Percentiles rank a stretch among this genome's conserved stretches.
Conservation (phyloP, 2,113 vertebrate genomes). For the Cavia aperea region DNA sequence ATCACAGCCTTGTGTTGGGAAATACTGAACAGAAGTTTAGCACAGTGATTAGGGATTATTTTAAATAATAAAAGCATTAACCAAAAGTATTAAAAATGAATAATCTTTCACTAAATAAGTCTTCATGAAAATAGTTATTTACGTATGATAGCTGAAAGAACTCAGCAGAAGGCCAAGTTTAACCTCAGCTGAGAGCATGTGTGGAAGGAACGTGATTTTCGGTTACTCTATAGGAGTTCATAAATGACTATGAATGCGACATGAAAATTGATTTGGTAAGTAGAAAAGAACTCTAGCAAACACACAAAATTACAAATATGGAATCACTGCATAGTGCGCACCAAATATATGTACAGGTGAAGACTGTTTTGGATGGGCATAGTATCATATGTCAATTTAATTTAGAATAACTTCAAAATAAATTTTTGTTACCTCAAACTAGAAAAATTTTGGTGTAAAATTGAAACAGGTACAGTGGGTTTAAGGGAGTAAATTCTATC, state of each 20-base stretch:
- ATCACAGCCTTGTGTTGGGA: not conserved
- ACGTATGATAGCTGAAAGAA: not conserved
- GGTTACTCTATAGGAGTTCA: fast-evolving
- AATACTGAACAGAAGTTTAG: not conserved
- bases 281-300: not conserved
- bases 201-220: not conserved
- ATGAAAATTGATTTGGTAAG: not conserved
- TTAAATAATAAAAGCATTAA: not conserved
- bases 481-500: not conserved
- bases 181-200: not conserved
- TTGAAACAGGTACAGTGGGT: not conserved
- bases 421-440: not conserved
- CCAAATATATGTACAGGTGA: not conserved
- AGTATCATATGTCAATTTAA: not conserved
- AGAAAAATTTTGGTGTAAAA: not conserved
- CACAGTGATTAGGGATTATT: not conserved
- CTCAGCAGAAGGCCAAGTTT: not conserved
- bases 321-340: not conserved
- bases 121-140: not conserved
- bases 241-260: not conserved
- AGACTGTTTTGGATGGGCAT: not conserved
- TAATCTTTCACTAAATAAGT: not conserved
- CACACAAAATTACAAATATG: not conserved
- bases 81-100: not conserved
- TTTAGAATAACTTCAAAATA: not conserved